Evolutionary conservation across 2,113 vertebrate species (phyloP).

Genomic region (Paracanthobrama guichenoti): DNA sequence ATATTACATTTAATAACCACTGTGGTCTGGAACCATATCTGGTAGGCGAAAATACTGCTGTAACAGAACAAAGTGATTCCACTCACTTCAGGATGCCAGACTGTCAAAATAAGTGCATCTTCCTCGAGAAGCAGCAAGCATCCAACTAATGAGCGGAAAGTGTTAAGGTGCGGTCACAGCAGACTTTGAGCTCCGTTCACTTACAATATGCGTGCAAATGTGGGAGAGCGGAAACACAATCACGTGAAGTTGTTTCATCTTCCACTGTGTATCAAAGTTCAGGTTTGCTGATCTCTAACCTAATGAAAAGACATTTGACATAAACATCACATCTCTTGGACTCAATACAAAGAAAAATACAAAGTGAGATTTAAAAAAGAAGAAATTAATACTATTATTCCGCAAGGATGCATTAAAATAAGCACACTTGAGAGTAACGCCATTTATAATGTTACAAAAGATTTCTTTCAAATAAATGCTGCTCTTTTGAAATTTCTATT

Average conservation of each 20-base stretch:
- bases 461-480: neutral
- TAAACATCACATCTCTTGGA: neutral
- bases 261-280: neutral
- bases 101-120: constrained; percentile 1
- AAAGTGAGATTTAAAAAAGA: neutral
- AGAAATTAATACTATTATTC: neutral
- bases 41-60: neutral
- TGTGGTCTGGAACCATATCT: constrained; percentile 8
- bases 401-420: neutral
- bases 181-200: constrained; percentile 20
- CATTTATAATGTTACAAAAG: neutral
- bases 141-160: constrained; percentile 9
- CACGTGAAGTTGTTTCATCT: neutral
- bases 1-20: constrained; percentile 30
- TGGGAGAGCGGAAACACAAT: neutral
- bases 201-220: neutral
- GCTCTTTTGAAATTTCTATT: neutral
- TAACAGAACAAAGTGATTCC: constrained; percentile 22
- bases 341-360: neutral
- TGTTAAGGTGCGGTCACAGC: neutral
- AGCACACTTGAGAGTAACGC: neutral
- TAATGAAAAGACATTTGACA: neutral
- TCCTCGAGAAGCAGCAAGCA: constrained; percentile 8
- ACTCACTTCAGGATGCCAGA: neutral
- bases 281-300: neutral